Evolutionary conservation across 2,113 vertebrate genomes (phyloP), one percentile per base, ranked within the genome.

Genomic region (Coturnix japonica): DNA sequence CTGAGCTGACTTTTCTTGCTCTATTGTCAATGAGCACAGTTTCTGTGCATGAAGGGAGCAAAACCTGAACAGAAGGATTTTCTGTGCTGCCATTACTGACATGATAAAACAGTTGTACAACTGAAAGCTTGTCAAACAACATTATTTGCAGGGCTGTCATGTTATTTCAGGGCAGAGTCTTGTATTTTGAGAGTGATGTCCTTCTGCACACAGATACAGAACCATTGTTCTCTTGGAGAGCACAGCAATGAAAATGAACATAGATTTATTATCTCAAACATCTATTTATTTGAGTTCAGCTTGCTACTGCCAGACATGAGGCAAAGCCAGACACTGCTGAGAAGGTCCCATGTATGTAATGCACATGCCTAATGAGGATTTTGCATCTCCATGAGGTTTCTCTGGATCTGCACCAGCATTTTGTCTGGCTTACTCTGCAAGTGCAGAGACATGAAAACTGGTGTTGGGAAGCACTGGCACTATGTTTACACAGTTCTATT

Each of bases 131-230:
- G 87, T 63, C 30, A 66, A 72, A 69, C 33, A 63, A 37, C 53
- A 59, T 76, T 46, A 17, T 49, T 72, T 41, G 13, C 35, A 26
- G 7, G 4, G 7, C 33, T 87, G 47, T 60, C 2, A 0, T 11
- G 0, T 75, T 75, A 30, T 13, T 81, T 64, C 47, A 60, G n/a
- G 41, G 71, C 65, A 67, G 28, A 46, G 11, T 53, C 51, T 77
- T 56, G 5, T 2, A 1, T 39, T 35, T 67, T 63, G 54, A 57
- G 22, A n/a, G 14, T 53, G 20, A 61, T 0, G 0, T 57, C 25
- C 46, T 70, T 51, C 37, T 63, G 31, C 47, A 64, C 6, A 47
- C 43, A 59, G 14, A 35, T 35, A 6, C 35, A 77, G 61, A 76
- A 1, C 11, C 4, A 4, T 74, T 60, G 21, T 56, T 21, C 25